Evolutionary conservation across 1,140 invertebrate genomes (phyloP).

Genomic region (Zaprionus kolodkinae): DNA sequence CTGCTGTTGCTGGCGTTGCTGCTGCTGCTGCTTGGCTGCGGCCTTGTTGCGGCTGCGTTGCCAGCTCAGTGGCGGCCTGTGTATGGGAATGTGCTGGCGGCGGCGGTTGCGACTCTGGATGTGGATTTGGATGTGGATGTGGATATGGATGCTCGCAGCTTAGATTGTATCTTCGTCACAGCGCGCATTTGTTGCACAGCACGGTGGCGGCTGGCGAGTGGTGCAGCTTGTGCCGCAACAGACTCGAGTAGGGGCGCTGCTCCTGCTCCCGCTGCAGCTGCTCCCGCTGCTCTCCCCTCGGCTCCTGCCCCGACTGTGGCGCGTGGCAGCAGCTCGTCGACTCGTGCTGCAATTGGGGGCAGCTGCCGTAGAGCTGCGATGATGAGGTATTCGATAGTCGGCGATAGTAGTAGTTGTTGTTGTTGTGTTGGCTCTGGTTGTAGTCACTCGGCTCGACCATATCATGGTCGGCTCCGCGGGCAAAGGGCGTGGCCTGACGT

Average conservation of each 20-base stretch:
- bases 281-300: constrained; percentile 12
- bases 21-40: constrained; percentile 10
- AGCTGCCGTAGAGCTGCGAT: constrained; percentile 78
- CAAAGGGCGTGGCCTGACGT: constrained; percentile 43
- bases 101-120: constrained; percentile 10
- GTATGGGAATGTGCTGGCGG: constrained; percentile 1
- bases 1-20: constrained; percentile 2
- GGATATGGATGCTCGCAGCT: constrained; percentile 74
- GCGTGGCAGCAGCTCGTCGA: constrained; percentile 10
- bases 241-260: constrained; percentile 54
- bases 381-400: constrained; percentile 80
- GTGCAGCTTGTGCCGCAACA: constrained; percentile 54
- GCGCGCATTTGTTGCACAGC: constrained; percentile 80
- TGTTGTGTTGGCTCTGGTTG: background rate
- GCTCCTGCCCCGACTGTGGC: constrained; percentile 21
- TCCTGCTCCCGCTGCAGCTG: too few species aligned
- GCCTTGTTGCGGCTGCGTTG: constrained; percentile 33
- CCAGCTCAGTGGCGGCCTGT: background rate
- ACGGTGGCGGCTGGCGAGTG: constrained; percentile 49
- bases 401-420: constrained; percentile 57
- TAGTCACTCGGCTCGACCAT: constrained; percentile 60
- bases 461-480: constrained; percentile 62
- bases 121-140: constrained; percentile 21
- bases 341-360: constrained; percentile 63
- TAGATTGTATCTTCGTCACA: constrained; percentile 84